These are phyloP conservation scores for Unio delphinus DNA, from an alignment of 2,888 invertebrate genomes.

Conservation along the genomic window DNA sequence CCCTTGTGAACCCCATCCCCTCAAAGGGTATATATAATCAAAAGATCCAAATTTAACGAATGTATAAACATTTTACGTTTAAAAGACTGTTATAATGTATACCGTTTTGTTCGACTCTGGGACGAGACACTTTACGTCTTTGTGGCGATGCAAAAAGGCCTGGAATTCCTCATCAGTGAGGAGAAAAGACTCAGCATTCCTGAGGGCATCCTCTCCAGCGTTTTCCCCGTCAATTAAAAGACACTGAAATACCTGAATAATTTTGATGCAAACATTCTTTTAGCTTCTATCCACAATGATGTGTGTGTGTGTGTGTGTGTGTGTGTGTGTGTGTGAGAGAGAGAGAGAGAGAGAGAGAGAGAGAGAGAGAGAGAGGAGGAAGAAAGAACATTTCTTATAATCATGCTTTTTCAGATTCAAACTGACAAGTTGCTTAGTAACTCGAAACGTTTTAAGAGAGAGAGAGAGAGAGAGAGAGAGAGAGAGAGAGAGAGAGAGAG, in stretches of 20 bases:
- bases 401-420: too few relatives aligned
- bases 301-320: neutral
- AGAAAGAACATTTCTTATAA: too few relatives aligned
- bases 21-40: too few relatives aligned
- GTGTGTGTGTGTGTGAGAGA: too few relatives aligned
- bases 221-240: constrained; percentile 75
- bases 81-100: neutral
- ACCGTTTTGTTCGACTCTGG: constrained; percentile 72
- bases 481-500: neutral
- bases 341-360: too few relatives aligned
- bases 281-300: neutral
- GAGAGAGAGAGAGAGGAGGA: too few relatives aligned
- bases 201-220: constrained; percentile 71
- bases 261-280: neutral
- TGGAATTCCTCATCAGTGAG: constrained; percentile 72
- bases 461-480: constrained; percentile 1
- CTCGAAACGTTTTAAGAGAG: neutral
- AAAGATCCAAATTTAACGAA: too few relatives aligned
- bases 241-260: constrained; percentile 74
- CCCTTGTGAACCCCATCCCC: too few relatives aligned
- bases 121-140: constrained; percentile 70
- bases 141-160: constrained; percentile 72
- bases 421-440: too few relatives aligned
- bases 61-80: too few relatives aligned
- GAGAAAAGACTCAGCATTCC: constrained; percentile 73